Evolutionary conservation across 2,113 vertebrate species (phyloP), one percentile per base, ranked within the genome.

Genomic region (Brachionichthys hirsutus): DNA sequence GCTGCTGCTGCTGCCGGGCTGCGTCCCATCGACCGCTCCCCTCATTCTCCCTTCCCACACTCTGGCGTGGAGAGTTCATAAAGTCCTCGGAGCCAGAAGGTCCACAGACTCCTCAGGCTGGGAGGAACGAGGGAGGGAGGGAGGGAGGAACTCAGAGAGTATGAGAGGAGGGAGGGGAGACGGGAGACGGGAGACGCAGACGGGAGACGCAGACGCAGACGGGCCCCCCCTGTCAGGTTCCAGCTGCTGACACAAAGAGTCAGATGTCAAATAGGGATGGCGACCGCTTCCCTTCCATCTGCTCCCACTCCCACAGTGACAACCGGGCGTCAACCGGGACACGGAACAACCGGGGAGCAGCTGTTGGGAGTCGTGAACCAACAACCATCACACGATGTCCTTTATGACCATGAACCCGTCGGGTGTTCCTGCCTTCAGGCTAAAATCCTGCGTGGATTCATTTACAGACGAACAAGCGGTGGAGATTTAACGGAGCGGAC

Each of bases 71-170:
- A 70, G 63, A 79, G 77, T 82, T 89, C 76, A 79, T 73, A 83
- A 87, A 90, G 85, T 91, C 86, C 69, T 77, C 75, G 47, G 79
- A 89, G 85, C 88, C 88, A 87, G 85, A 82, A 80, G 86, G 81
- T 88, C 88, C 84, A 87, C 81, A 72, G 65, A 85, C 72, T 80
- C 81, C 69, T 82, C 74, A 62, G 77, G 56, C 75, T 77, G 83
- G 73, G 81, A 82, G 81, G 84, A 86, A 88, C 73, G 56, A 78
- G 67, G 38, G 55, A 85, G 82, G 83, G 78, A 82, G 83, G 73
- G 82, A 74, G 71, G 73, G 44, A n/a, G 52, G 20, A 65, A 61
- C 8, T 3, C 36, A 38, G 36, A 10, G 36, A 38, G 24, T 30
- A 30, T 4, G 24, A 47, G 43, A 69, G 75, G 10, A 70, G 76